Evolutionary conservation across 2,797 vertebrate species (phyloP), one percentile per base, ranked within the genome.

Genomic region (Diplodus sargus): DNA sequence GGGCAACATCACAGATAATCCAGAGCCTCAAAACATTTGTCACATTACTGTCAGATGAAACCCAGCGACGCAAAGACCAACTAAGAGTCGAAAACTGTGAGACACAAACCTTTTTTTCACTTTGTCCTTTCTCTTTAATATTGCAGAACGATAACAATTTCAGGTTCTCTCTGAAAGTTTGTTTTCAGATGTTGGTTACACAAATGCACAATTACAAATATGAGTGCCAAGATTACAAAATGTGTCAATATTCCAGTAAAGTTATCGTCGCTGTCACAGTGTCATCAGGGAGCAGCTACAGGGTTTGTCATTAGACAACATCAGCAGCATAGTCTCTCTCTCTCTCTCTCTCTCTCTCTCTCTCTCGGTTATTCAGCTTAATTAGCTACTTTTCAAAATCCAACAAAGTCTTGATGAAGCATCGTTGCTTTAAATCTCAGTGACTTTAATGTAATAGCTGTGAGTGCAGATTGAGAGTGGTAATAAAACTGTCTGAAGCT

Each of bases 231-330:
- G 34, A 39, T 9, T 39, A 39, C 34, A 8, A 39, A 39, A 17
- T 23, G 5, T n/a, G 11, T 22, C 22, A 12, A 16, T 13, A 34
- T 22, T 52, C 28, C 20, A 5, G 30, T 39, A 22, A 42, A 22
- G 30, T 17, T 4, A n/a, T 39, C 18, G 14, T 16, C 17, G 20
- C n/a, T 5, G 8, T 53, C 64, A 42, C 14, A 42, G 49, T 20
- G 45, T 28, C 7, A 48, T 43, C 11, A 5, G 58, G 39, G 39
- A 62, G 18, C 22, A n/a, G 49, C 59, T 54, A 73, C 70, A 72
- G 60, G 25, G n/a, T 62, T 52, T 61, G 47, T 71, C 22, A 45
- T n/a, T 5, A 45, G 48, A 43, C 34, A 17, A 53, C 48, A 53
- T 62, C 49, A 73, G n/a, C 13, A 2, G 23, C 25, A 45, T 12